Base-by-base conservation (phyloP, 2,888 invertebrate species). In the Philopedon plagiatum region DNA sequence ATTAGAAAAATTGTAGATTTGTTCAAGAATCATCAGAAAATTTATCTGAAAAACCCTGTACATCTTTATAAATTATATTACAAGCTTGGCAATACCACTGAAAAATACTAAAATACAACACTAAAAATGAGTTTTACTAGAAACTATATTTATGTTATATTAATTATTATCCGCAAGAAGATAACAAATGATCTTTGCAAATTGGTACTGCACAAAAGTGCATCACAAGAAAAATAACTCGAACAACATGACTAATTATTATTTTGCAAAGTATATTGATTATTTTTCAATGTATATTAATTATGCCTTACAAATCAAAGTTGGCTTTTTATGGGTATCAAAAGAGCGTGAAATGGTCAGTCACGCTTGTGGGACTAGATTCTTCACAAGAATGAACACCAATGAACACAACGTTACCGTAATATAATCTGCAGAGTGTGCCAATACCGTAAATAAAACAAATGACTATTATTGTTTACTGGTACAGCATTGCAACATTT, bases 371-470 rank as follows among this genome's bases (percentile, higher is more conserved):
- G 41, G 23, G 39, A n/a, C 58, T 37, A 19, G 19, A 58, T 58
- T 37, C 49, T 49, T 1, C 34, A 34, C 51, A 63, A 63, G 21
- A 34, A 19, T 49, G 34, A 49, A 64, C 64, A 19, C 19, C 57
- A 41, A 39, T 51, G 32, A 62, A 26, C 46, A 29, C 37, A 56
- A 32, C 41, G 26, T 57, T 57, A 65, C 65, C 65, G 57, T 57
- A 65, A 65, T 41, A 37, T 11, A 57, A 65, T 65, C 65, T 57
- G 29, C 23, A 29, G 57, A 65, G 56, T 63, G 63, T 65, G 57
- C 44, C 56, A 56, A 51, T 56, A 65, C 57, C 57, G 65, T 44
- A 44, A 65, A 65, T 65, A 41, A 65, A 54, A 41, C 65, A 65
- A 65, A 65, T 65, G 57, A 15, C 57, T 57, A 65, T 56, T 32